Conservation (phyloP, 2,888 invertebrate species). For the Drosophila limbata region DNA sequence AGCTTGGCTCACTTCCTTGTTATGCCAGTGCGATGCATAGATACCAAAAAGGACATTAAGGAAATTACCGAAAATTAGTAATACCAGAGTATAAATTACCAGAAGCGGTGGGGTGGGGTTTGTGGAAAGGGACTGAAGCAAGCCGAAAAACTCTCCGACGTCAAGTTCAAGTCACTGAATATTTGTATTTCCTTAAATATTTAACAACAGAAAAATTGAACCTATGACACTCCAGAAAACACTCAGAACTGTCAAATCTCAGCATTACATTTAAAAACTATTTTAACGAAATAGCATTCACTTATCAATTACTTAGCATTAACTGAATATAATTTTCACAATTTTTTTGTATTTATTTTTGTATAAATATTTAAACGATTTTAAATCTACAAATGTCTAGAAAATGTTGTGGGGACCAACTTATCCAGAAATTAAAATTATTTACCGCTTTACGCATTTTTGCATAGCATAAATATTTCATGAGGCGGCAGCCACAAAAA, state of each 20-base stretch:
- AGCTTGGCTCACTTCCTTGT: conserved; percentile 67
- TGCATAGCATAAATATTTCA: conserved; percentile 76
- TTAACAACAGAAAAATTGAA: not conserved
- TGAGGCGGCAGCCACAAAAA: conserved; percentile 70
- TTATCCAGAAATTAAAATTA: conserved; percentile 52
- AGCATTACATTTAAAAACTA: not conserved
- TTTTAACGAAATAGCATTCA: not conserved
- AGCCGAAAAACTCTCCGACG: conserved; percentile 1
- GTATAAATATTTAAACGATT: not conserved
- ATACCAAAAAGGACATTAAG: conserved; percentile 76
- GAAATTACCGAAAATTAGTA: conserved; percentile 80
- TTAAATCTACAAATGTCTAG: conserved; percentile 13
- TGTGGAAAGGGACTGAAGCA: too few species aligned
- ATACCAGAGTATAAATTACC: conserved; percentile 64
- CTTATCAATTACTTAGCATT: not conserved
- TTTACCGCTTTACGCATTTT: conserved; percentile 61
- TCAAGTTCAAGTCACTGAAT: conserved; percentile 2
- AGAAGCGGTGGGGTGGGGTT: not conserved
- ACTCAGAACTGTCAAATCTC: not conserved
- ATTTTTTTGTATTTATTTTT: not conserved
- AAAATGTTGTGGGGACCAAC: conserved; percentile 21
- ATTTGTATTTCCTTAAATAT: conserved; percentile 3
- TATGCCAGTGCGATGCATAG: conserved; percentile 49
- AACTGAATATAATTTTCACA: not conserved
- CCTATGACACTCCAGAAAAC: not conserved